phyloP scores from a whole-genome alignment of 2,113 vertebrate species.

The Blennius ocellaris region DNA sequence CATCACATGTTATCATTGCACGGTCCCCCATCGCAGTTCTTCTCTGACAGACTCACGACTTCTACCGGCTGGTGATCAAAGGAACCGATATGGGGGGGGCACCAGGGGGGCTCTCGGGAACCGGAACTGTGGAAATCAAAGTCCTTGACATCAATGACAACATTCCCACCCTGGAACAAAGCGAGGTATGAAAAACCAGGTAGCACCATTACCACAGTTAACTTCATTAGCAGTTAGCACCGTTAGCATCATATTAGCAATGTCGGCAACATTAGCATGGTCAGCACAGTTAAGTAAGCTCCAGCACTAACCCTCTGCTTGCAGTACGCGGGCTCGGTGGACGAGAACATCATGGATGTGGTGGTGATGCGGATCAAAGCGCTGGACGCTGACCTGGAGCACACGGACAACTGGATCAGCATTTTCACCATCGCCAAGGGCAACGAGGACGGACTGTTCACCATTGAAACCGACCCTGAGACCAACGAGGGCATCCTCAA shows the following conservation, averaged over 20 bases:
- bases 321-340: constrained; percentile 75
- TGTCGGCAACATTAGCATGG: no score
- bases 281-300: no score
- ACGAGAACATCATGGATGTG: constrained; percentile 76
- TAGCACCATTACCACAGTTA: no score
- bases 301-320: no score
- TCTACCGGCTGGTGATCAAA: constrained; percentile 72
- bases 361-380: constrained; percentile 89
- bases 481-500: constrained; percentile 93
- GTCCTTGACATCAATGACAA: constrained; percentile 84
- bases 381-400: constrained; percentile 86
- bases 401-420: constrained; percentile 90
- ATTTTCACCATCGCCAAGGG: constrained; percentile 88
- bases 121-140: constrained; percentile 76
- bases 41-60: constrained; percentile 56
- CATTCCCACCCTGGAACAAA: constrained; percentile 74
- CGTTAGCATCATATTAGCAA: no score
- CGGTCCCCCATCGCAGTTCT: not conserved
- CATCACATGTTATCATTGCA: no score
- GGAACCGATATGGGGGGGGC: constrained; percentile 72
- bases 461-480: constrained; percentile 87
- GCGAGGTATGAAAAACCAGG: constrained; percentile 59
- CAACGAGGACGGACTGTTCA: constrained; percentile 89
- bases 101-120: constrained; percentile 62
- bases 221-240: no score